Conservation (phyloP, 2,888 invertebrate genomes). For the Rugalucina vietnamica region DNA sequence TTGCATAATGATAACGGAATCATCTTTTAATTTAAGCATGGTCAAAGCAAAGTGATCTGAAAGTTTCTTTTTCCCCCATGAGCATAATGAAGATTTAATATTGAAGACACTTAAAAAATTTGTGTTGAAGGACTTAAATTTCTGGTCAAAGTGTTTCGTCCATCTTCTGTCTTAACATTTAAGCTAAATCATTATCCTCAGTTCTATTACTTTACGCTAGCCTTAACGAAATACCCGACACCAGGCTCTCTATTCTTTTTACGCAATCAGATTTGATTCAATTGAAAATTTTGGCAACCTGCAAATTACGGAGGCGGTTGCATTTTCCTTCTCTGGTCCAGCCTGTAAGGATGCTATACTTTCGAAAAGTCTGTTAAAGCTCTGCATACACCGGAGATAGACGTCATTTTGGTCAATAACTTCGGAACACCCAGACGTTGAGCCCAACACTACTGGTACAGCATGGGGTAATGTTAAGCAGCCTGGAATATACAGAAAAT, state of each 20-base stretch:
- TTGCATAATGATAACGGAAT: neutral
- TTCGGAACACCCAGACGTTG: neutral
- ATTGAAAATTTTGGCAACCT: neutral
- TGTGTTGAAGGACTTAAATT: too few relatives aligned
- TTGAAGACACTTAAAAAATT: neutral
- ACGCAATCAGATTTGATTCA: too few relatives aligned
- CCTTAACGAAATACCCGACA: neutral
- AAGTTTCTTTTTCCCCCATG: neutral
- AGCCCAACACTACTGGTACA: too few relatives aligned
- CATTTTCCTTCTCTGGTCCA: neutral
- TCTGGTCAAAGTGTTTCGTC: too few relatives aligned
- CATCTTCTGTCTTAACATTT: too few relatives aligned
- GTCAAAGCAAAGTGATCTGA: neutral
- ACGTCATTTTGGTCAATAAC: neutral
- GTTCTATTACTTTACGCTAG: neutral
- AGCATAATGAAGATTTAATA: neutral
- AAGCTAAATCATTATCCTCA: neutral
- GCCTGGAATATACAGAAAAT: too few relatives aligned
- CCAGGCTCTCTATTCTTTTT: too few relatives aligned
- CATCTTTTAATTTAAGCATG: neutral
- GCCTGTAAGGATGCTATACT: neutral
- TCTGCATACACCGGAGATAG: neutral
- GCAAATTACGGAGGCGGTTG: neutral
- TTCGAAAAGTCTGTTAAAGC: neutral
- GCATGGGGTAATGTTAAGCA: too few relatives aligned